Evolutionary conservation across 1,140 invertebrate species (phyloP).

Genomic region (Camponotus pennsylvanicus): DNA sequence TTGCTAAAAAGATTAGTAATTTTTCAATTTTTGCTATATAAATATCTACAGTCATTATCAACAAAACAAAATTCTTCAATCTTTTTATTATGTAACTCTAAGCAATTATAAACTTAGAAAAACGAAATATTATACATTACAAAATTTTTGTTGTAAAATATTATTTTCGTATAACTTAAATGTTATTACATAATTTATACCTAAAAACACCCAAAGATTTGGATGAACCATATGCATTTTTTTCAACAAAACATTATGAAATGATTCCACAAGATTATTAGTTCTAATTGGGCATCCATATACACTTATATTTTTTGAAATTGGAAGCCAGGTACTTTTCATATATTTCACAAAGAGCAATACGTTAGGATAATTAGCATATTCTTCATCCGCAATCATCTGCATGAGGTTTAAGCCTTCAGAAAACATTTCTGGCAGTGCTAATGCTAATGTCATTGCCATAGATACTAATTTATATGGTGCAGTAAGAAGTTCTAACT

Average conservation of each 20-base stretch:
- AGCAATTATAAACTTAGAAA: too few species aligned
- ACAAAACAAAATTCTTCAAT: too few species aligned
- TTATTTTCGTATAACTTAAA: too few species aligned
- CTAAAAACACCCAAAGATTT: too few species aligned
- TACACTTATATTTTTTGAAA: slow-evolving; percentile 2
- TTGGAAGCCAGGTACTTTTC: slow-evolving; percentile 1
- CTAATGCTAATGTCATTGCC: slow-evolving; percentile 12
- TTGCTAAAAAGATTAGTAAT: too few species aligned
- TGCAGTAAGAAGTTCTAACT: not conserved
- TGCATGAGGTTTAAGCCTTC: slow-evolving; percentile 9
- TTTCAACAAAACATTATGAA: not conserved
- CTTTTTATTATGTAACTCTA: too few species aligned
- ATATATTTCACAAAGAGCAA: slow-evolving; percentile 13
- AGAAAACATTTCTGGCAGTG: slow-evolving; percentile 2
- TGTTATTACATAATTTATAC: too few species aligned
- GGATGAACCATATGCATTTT: too few species aligned
- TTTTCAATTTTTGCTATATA: too few species aligned
- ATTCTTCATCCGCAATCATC: not conserved
- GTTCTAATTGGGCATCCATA: not conserved
- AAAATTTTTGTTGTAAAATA: too few species aligned
- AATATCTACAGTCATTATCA: too few species aligned
- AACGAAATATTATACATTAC: too few species aligned
- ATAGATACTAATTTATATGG: not conserved
- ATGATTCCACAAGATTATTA: slow-evolving; percentile 1
- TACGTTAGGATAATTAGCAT: not conserved